Evolutionary conservation across 2,888 invertebrate genomes (phyloP).

Genomic region (Pardosa pseudoannulata): DNA sequence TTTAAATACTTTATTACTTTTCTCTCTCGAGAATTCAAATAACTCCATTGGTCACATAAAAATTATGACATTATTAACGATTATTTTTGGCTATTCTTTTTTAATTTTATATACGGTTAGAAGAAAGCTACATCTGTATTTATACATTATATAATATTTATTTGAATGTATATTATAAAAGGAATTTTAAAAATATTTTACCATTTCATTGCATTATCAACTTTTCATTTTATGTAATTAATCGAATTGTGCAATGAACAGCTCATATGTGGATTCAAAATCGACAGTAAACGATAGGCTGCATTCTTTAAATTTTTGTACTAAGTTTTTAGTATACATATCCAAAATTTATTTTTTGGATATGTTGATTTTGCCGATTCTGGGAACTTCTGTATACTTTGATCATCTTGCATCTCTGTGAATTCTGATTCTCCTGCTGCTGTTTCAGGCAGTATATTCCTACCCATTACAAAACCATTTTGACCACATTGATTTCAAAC

Average conservation of each 20-base stretch:
- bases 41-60: not conserved
- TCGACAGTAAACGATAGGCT: too few relatives aligned
- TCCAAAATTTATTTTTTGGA: too few relatives aligned
- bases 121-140: not conserved
- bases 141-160: not conserved
- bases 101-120: not conserved
- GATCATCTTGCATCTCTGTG: too few relatives aligned
- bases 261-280: not conserved
- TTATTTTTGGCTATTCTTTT: conserved; percentile 5
- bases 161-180: not conserved
- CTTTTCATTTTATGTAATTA: not conserved
- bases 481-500: too few relatives aligned
- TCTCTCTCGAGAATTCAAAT: not conserved
- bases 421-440: too few relatives aligned
- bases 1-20: conserved; percentile 10
- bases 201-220: not conserved
- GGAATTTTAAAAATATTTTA: not conserved
- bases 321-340: too few relatives aligned
- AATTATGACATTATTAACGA: not conserved
- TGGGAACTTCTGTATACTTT: too few relatives aligned
- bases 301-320: too few relatives aligned
- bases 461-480: too few relatives aligned
- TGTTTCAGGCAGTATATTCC: too few relatives aligned
- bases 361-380: too few relatives aligned
- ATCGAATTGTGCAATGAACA: not conserved